Evolutionary conservation across 1,140 invertebrate species (phyloP).

Genomic region (Lordiphosa clarofinis): DNA sequence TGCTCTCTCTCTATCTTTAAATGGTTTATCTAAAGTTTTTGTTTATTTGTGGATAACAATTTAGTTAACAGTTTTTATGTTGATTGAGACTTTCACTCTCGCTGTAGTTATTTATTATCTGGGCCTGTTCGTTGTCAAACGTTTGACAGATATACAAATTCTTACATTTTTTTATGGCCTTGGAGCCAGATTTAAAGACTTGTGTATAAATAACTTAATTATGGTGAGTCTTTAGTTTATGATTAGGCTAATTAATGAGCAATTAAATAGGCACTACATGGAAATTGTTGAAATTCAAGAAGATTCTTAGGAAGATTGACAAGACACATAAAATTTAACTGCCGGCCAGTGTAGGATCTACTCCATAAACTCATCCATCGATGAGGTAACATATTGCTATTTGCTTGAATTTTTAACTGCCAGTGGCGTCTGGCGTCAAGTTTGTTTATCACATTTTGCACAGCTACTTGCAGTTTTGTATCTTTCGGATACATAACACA

Average conservation of each 20-base stretch:
- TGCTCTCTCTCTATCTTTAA: constrained; percentile 5
- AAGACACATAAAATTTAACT: constrained; percentile 47
- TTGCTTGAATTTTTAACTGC: constrained; percentile 63
- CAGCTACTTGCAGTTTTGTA: constrained; percentile 71
- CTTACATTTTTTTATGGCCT: constrained; percentile 6
- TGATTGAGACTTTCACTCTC: constrained; percentile 56
- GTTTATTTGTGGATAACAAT: constrained; percentile 48
- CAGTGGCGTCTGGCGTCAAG: constrained; percentile 51
- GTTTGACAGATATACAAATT: constrained; percentile 44
- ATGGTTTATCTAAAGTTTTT: constrained; percentile 34
- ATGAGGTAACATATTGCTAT: constrained; percentile 64
- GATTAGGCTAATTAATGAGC: constrained; percentile 57
- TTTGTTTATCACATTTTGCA: constrained; percentile 73
- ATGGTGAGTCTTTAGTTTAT: constrained; percentile 19
- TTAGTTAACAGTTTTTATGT: constrained; percentile 56
- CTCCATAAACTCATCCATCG: constrained; percentile 37
- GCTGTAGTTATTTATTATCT: constrained; percentile 36
- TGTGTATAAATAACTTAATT: constrained; percentile 36
- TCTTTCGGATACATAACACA: constrained; percentile 50
- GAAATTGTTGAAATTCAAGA: constrained; percentile 33
- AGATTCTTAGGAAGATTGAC: constrained; percentile 62
- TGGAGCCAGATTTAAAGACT: constrained; percentile 10
- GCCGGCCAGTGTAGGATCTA: constrained; percentile 7
- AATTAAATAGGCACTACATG: constrained; percentile 44
- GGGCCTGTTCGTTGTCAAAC: constrained; percentile 19